Evolutionary conservation across 2,113 vertebrate species (phyloP), one percentile per base, ranked within the genome.

Genomic region (Syngnathoides biaculeatus): DNA sequence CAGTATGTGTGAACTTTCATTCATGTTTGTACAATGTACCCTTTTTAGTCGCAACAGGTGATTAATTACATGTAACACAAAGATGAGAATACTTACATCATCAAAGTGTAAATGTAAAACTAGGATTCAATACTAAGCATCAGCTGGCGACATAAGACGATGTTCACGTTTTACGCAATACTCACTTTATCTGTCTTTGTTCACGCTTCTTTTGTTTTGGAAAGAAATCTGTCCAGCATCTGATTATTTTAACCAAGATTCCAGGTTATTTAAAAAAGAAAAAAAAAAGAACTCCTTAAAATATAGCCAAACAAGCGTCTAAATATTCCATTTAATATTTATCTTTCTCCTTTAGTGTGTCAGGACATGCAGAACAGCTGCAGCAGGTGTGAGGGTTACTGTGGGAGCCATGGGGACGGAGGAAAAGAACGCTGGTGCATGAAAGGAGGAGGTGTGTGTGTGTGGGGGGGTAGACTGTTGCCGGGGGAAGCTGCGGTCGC

Each of bases 401-500:
- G 59, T 20, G 84, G 89, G 59, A 87, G 89, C 79, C 73, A 82
- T 30, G 70, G 82, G 13, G 73, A 79, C 52, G 68, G 77, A 53
- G 65, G 76, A 57, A 77, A 75, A 73, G 66, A 67, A 67, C 73
- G 75, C 62, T 55, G 52, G 52, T 55, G 52, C 22, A 24, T 55
- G 52, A 55, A 55, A 56, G 26, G 26, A 57, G 27, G 55, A 26
- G 55, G 55, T 30, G 55, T n/a, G n/a, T n/a, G n/a, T n/a, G n/a
- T n/a, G n/a, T n/a, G 55, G 55, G 26, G 6, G 52, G 26, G 12
- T 5, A 64, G 61, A 69, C 0, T 0, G 93, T 92, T 92, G 89
- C 91, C 69, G 90, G 48, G 84, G 77, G 87, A 92, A 92, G 91
- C 90, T 0, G 69, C 2, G 67, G 90, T 92, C 90, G 88, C 89